Conservation (phyloP, 2,888 invertebrate genomes). For the Arge pagana region DNA sequence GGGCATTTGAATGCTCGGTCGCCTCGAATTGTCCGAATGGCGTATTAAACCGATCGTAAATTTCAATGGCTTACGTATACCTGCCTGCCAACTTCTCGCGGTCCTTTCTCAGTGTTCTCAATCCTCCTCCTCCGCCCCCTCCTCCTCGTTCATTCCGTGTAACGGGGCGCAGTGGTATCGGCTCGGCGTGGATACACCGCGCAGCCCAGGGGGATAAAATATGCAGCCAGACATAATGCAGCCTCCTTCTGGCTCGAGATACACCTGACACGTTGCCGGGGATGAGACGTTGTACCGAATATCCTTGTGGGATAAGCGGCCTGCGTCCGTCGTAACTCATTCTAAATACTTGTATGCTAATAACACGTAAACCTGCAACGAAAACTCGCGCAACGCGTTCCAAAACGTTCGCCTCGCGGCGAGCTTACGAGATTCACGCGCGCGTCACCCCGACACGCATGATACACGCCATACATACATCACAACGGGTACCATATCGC, state of each 20-base stretch:
- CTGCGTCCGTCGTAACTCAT: conserved; percentile 49
- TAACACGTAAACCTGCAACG: conserved; percentile 41
- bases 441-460: conserved; percentile 2
- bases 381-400: conserved; percentile 49
- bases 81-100: conserved; percentile 5
- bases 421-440: too few relatives aligned
- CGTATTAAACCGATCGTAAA: conserved; percentile 45
- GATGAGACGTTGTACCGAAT: conserved; percentile 32
- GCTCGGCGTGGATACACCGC: conserved; percentile 22
- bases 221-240: conserved; percentile 41
- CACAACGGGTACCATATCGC: too few relatives aligned
- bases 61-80: conserved; percentile 36
- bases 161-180: conserved; percentile 8
- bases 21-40: conserved; percentile 29
- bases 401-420: too few relatives aligned
- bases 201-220: conserved; percentile 35
- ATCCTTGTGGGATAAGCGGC: conserved; percentile 42
- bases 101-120: not conserved
- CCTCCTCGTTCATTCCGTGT: not conserved
- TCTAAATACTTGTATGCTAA: conserved; percentile 55
- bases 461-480: too few relatives aligned
- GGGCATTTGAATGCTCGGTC: conserved; percentile 20
- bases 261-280: conserved; percentile 15
- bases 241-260: conserved; percentile 11
- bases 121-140: not conserved